These are phyloP conservation scores for Osmoderma eremita DNA, from an alignment of 2,888 invertebrate species.

Conservation along the genomic window DNA sequence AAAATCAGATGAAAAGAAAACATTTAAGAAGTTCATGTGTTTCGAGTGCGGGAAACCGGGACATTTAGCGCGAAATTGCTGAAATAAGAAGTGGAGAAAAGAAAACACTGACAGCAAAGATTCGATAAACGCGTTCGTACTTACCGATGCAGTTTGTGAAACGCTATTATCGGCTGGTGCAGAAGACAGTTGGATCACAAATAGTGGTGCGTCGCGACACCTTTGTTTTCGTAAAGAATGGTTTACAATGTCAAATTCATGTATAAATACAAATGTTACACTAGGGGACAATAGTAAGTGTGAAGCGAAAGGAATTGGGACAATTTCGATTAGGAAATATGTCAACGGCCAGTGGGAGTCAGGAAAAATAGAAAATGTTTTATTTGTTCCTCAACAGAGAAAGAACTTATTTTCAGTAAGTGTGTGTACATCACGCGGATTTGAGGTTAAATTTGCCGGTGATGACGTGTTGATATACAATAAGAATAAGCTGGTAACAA, in stretches of 20 bases:
- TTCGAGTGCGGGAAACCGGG: conserved; percentile 44
- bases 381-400: conserved; percentile 48
- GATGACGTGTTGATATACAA: no score
- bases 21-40: conserved; percentile 43
- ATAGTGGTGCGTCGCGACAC: conserved; percentile 50
- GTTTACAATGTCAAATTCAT: conserved; percentile 41
- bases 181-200: conserved; percentile 47
- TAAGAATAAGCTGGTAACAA: no score
- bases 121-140: conserved; percentile 8
- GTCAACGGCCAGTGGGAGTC: conserved; percentile 45
- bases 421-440: conserved; percentile 44
- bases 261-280: conserved; percentile 8
- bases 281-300: conserved; percentile 43
- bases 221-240: conserved; percentile 45
- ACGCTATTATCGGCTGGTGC: conserved; percentile 28
- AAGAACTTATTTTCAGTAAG: conserved; percentile 53
- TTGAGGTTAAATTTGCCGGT: conserved; percentile 19
- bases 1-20: conserved; percentile 1
- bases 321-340: conserved; percentile 43
- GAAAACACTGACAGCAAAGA: conserved; percentile 5
- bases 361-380: conserved; percentile 47
- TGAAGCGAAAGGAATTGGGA: conserved; percentile 43
- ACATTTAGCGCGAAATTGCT: conserved; percentile 36
- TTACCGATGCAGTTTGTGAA: conserved; percentile 10
- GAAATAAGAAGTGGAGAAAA: conserved; percentile 10